phyloP scores from a whole-genome alignment of 1,140 invertebrate species.

The Drosophila lowei region DNA sequence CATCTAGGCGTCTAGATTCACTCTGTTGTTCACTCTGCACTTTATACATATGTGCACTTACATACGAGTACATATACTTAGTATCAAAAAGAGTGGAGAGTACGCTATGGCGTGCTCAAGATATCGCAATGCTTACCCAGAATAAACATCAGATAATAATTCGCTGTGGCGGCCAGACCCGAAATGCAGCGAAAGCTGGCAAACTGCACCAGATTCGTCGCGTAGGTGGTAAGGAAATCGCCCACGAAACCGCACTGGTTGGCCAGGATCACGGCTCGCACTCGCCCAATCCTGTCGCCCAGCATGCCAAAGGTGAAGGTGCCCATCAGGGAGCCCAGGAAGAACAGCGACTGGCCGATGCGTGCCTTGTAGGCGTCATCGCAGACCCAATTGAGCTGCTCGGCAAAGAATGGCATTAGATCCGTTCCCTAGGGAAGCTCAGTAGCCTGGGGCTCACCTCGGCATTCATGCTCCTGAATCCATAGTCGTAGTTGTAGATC shows the following conservation, averaged over 20 bases:
- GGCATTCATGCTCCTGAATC: slow-evolving; percentile 84
- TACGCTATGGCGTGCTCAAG: slow-evolving; percentile 11
- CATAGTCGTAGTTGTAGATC: slow-evolving; percentile 84
- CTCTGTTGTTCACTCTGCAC: slow-evolving; percentile 25
- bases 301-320: slow-evolving; percentile 84
- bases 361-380: slow-evolving; percentile 84
- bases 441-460: slow-evolving; percentile 79
- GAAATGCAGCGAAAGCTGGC: slow-evolving; percentile 84
- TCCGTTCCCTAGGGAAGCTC: neutral
- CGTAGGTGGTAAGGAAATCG: slow-evolving; percentile 84
- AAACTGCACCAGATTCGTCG: slow-evolving; percentile 83
- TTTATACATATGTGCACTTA: neutral
- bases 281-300: slow-evolving; percentile 85
- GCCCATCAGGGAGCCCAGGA: slow-evolving; percentile 85
- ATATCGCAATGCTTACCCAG: slow-evolving; percentile 83
- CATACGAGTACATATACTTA: too few relatives aligned
- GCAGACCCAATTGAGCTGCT: slow-evolving; percentile 86
- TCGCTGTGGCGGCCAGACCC: slow-evolving; percentile 85
- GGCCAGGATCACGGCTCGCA: slow-evolving; percentile 84
- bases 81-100: too few relatives aligned
- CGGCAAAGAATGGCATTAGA: neutral
- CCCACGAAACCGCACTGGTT: slow-evolving; percentile 84
- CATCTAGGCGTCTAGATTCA: neutral
- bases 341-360: slow-evolving; percentile 85
- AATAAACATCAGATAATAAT: slow-evolving; percentile 87